Evolutionary conservation across 2,113 vertebrate genomes (phyloP).

Genomic region (Regulus satrapa): DNA sequence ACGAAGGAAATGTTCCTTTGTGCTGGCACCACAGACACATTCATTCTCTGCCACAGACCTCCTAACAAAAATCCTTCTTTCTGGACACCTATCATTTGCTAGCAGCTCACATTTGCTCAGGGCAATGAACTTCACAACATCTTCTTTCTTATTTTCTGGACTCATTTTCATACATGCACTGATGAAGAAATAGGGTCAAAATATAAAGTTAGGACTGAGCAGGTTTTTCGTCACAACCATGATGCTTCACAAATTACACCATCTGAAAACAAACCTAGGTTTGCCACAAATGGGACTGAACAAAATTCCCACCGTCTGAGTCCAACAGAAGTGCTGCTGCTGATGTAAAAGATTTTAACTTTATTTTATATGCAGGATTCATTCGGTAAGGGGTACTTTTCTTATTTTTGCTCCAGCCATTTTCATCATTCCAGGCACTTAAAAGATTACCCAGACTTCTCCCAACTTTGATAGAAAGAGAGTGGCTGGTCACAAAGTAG

Average conservation of each 20-base stretch:
- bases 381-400: background rate
- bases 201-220: background rate
- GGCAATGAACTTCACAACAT: background rate
- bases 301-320: background rate
- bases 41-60: background rate
- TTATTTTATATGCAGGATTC: background rate
- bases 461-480: background rate
- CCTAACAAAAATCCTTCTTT: background rate
- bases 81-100: background rate
- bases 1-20: background rate
- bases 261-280: background rate
- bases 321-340: background rate
- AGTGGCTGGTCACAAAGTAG: background rate
- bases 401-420: background rate
- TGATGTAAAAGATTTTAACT: background rate
- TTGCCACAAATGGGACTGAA: background rate
- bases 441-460: background rate
- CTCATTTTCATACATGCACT: background rate
- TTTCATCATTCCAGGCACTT: background rate
- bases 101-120: background rate
- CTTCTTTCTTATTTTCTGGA: background rate
- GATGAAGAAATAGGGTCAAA: background rate
- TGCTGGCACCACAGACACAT: background rate
- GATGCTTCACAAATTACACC: background rate
- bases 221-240: background rate